A percentile compares a stretch with the other conserved stretches of the same genome.
phyloP scores from a whole-genome alignment of 2,888 invertebrate species.

The Drosophila emarginata region DNA sequence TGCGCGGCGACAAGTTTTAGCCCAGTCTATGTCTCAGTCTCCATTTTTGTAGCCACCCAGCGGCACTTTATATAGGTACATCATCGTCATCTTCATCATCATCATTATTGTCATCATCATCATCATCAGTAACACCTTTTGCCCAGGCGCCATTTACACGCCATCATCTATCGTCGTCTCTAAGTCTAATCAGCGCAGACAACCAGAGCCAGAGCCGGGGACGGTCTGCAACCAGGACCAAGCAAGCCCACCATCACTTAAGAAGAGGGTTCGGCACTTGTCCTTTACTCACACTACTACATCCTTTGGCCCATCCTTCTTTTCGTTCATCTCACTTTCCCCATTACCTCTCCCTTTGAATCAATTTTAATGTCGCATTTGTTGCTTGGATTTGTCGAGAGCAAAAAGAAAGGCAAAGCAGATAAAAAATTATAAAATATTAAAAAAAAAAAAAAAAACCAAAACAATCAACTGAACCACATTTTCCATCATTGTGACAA shows the following conservation, averaged over 20 bases:
- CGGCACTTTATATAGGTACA: slow-evolving; percentile 69
- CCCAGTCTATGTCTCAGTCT: slow-evolving; percentile 37
- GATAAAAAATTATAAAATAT: slow-evolving; percentile 23
- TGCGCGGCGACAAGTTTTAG: slow-evolving; percentile 77
- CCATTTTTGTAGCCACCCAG: slow-evolving; percentile 49
- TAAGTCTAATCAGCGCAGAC: slow-evolving; percentile 74
- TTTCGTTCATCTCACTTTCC: slow-evolving; percentile 26
- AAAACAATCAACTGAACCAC: not conserved
- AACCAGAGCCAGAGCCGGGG: slow-evolving; percentile 44
- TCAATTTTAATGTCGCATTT: slow-evolving; percentile 76
- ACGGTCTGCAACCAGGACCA: not conserved
- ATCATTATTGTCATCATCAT: slow-evolving; percentile 27
- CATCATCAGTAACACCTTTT: slow-evolving; percentile 69
- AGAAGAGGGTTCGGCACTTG: slow-evolving; percentile 34
- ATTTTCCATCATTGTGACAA: not conserved
- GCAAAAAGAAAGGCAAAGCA: slow-evolving; percentile 15
- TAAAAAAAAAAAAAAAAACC: slow-evolving; percentile 10
- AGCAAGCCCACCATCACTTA: slow-evolving; percentile 12
- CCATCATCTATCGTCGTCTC: slow-evolving; percentile 76
- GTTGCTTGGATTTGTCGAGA: slow-evolving; percentile 61
- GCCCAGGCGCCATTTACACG: slow-evolving; percentile 76
- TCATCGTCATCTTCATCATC: slow-evolving; percentile 9
- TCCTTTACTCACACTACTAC: slow-evolving; percentile 12
- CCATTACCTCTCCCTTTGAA: slow-evolving; percentile 40
- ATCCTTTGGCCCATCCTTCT: not conserved